These are phyloP conservation scores for Scrobipalpa costella DNA, from an alignment of 2,888 invertebrate species.

Conservation along the genomic window DNA sequence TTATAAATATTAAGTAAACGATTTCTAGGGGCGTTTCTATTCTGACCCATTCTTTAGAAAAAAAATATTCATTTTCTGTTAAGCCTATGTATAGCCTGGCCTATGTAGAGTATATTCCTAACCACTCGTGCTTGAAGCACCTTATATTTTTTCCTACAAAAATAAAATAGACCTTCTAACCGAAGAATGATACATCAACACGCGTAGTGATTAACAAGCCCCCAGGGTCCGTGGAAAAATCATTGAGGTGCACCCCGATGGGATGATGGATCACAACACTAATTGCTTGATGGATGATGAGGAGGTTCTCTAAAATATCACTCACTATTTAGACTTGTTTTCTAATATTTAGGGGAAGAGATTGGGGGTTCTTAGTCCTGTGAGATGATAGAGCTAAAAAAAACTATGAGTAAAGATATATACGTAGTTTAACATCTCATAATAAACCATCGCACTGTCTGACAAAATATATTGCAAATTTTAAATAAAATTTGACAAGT, in stretches of 20 bases:
- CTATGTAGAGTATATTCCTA: no score
- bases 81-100: no score
- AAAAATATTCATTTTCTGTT: not conserved
- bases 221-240: slow-evolving; percentile 66
- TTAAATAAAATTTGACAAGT: no score
- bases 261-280: slow-evolving; percentile 87
- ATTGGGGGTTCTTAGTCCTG: not conserved
- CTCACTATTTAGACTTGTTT: slow-evolving; percentile 24
- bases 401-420: no score
- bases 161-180: slow-evolving; percentile 39
- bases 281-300: slow-evolving; percentile 90
- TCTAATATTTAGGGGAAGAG: not conserved
- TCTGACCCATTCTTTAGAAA: not conserved
- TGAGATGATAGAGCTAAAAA: no score
- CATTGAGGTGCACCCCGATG: slow-evolving; percentile 71
- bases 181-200: slow-evolving; percentile 35
- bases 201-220: slow-evolving; percentile 72
- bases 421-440: no score
- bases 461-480: no score
- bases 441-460: no score
- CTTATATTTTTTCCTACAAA: slow-evolving; percentile 20
- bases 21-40: no score
- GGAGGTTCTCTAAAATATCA: slow-evolving; percentile 42
- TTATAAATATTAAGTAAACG: no score
- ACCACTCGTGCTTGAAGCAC: no score